phyloP scores from a whole-genome alignment of 2,113 vertebrate species.

The Corythaeola cristata region DNA sequence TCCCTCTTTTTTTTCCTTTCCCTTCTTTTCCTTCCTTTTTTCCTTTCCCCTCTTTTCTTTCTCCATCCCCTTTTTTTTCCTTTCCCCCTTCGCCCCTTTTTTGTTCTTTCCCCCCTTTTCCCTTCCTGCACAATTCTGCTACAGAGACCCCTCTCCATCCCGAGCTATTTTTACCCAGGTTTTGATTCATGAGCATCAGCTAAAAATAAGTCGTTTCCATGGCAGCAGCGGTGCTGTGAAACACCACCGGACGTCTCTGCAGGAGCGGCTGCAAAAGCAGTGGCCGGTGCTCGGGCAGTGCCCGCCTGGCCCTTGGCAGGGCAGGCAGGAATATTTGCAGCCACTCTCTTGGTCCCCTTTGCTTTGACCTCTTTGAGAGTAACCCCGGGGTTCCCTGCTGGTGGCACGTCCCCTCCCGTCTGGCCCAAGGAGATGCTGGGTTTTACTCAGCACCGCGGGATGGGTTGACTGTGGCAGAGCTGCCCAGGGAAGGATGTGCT shows the following conservation, averaged over 20 bases:
- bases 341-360: neutral
- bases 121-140: neutral
- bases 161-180: slow-evolving; percentile 53
- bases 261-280: neutral
- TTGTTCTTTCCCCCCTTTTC: neutral
- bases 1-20: no score
- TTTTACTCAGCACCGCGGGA: fast-evolving
- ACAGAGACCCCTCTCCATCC: neutral
- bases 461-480: fast-evolving
- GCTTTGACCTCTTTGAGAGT: neutral
- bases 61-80: no score
- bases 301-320: no score
- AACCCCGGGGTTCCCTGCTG: fast-evolving
- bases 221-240: slow-evolving; percentile 8
- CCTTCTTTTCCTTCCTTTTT: no score
- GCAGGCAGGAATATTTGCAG: neutral
- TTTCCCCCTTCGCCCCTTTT: no score
- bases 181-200: slow-evolving; percentile 30
- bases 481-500: fast-evolving
- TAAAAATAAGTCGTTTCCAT: slow-evolving; percentile 71
- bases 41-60: no score
- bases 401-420: neutral
- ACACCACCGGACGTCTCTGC: neutral
- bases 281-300: fast-evolving
- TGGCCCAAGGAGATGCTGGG: neutral